These are phyloP conservation scores for Lissonota sp. DNA, from an alignment of 2,888 invertebrate species.

Conservation along the genomic window DNA sequence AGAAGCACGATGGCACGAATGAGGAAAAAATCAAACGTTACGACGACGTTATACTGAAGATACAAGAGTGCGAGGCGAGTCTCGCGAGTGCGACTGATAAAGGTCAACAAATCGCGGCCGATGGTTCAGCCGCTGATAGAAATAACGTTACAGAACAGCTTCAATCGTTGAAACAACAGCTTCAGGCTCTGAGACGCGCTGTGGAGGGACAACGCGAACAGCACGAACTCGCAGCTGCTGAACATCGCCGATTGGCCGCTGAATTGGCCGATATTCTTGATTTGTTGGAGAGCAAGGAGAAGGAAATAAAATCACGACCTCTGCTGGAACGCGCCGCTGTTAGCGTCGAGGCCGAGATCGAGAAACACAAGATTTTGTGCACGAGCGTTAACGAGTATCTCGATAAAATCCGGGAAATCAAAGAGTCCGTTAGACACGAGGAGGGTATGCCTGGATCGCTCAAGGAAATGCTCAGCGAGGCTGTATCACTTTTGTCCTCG, in stretches of 20 bases:
- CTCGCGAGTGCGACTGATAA: conserved; percentile 95
- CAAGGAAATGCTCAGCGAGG: conserved; percentile 93
- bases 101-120: conserved; percentile 96
- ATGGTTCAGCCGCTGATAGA: conserved; percentile 94
- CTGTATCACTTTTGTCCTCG: conserved; percentile 90
- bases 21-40: conserved; percentile 95
- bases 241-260: conserved; percentile 93
- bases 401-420: conserved; percentile 89
- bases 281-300: conserved; percentile 93
- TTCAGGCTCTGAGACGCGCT: conserved; percentile 90
- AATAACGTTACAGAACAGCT: conserved; percentile 95
- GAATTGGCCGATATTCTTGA: conserved; percentile 94
- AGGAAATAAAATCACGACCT: conserved; percentile 92
- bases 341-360: conserved; percentile 92
- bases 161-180: conserved; percentile 93
- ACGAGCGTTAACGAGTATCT: conserved; percentile 89
- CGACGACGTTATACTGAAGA: conserved; percentile 93
- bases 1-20: conserved; percentile 91
- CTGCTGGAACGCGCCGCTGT: conserved; percentile 90
- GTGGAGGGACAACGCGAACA: conserved; percentile 95
- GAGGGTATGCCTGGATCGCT: conserved; percentile 92
- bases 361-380: conserved; percentile 89
- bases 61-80: conserved; percentile 95
- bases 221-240: conserved; percentile 94
- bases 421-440: conserved; percentile 90